These are phyloP conservation scores for Pogonomyrmex californicus DNA, from an alignment of 1,140 invertebrate genomes.

Conservation along the genomic window DNA sequence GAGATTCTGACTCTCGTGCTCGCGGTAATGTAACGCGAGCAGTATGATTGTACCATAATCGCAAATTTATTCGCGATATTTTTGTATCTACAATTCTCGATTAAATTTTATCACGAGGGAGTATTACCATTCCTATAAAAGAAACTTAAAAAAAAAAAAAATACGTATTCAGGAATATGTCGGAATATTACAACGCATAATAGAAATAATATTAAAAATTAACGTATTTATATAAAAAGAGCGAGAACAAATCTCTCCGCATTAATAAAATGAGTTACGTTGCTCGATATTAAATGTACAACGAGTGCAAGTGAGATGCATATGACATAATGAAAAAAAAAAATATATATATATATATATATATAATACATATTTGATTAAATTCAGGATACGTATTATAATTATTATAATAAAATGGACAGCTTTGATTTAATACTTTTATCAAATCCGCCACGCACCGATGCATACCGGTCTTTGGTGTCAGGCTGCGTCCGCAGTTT, in stretches of 20 bases:
- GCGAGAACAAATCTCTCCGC: not conserved
- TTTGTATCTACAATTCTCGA: not conserved
- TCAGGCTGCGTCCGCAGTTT: slow-evolving; percentile 52
- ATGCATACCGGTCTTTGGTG: slow-evolving; percentile 41
- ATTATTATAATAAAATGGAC: not conserved
- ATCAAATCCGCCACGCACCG: slow-evolving; percentile 20
- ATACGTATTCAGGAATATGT: not conserved
- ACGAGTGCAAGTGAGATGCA: not conserved
- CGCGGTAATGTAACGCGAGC: slow-evolving; percentile 21
- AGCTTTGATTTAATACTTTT: slow-evolving; percentile 38
- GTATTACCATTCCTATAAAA: not conserved
- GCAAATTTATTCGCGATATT: slow-evolving; percentile 9
- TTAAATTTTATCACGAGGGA: not conserved
- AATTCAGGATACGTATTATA: not conserved
- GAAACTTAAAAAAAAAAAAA: too few relatives aligned
- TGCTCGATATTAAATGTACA: not conserved
- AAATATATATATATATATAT: not conserved
- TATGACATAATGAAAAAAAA: too few relatives aligned
- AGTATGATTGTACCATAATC: slow-evolving; percentile 24
- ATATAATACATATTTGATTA: not conserved
- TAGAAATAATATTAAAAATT: not conserved
- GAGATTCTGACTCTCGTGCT: not conserved
- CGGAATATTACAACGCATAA: slow-evolving; percentile 12
- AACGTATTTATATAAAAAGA: not conserved
- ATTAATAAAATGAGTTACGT: not conserved